Conservation (phyloP, 2,113 vertebrate genomes). For the Mellivora capensis region DNA sequence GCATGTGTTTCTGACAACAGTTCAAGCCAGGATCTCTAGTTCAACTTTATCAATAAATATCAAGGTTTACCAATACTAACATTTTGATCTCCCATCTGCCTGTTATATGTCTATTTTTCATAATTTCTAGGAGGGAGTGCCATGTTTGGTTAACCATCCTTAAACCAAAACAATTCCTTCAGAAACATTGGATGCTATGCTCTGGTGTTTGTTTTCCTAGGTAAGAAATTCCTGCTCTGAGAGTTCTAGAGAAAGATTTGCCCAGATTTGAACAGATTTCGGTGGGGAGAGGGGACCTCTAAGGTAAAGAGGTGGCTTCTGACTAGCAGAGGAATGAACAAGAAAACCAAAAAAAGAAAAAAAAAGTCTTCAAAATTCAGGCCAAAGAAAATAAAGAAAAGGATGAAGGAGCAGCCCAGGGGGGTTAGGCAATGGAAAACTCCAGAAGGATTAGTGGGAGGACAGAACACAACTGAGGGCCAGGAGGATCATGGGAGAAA, state of each 20-base stretch:
- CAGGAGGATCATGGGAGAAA: background rate
- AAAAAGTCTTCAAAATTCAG: background rate
- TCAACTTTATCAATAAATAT: background rate
- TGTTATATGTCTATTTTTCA: background rate
- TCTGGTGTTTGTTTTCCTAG: background rate
- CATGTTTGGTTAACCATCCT: background rate
- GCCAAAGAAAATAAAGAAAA: background rate
- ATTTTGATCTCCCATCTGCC: background rate
- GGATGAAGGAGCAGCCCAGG: background rate
- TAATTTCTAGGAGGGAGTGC: background rate
- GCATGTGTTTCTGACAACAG: background rate
- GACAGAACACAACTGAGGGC: background rate
- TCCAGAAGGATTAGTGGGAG: background rate
- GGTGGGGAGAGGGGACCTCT: background rate
- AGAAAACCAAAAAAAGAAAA: background rate
- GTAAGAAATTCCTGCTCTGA: background rate
- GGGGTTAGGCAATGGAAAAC: background rate
- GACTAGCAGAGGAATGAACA: background rate
- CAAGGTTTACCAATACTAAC: background rate
- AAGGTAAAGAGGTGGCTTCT: background rate
- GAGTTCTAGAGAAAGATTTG: constrained; percentile 17
- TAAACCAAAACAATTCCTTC: background rate
- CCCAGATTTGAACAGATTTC: background rate
- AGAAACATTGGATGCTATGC: background rate
- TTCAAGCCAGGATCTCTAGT: background rate